phyloP scores from a whole-genome alignment of 2,797 vertebrate genomes.

The Astyanax mexicanus region DNA sequence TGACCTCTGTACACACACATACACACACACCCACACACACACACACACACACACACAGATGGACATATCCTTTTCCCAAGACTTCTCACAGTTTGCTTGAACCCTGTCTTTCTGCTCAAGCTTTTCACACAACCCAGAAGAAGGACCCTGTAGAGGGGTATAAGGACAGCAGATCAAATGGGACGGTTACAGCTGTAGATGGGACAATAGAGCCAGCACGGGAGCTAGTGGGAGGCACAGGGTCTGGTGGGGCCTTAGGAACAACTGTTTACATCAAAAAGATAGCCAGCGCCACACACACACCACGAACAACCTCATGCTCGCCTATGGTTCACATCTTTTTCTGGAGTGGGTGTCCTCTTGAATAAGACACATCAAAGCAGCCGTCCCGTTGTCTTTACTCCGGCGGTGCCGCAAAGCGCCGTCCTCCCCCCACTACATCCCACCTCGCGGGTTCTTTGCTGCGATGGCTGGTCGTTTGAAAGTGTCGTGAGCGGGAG shows the following conservation, averaged over 20 bases:
- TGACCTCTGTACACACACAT: constrained; percentile 30
- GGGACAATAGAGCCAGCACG: constrained; percentile 25
- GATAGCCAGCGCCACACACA: constrained; percentile 61
- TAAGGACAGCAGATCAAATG: constrained; percentile 52
- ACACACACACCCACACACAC: constrained; percentile 1
- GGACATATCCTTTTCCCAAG: constrained; percentile 17
- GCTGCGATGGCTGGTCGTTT: constrained; percentile 64
- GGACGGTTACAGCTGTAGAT: constrained; percentile 51
- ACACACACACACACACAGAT: constrained; percentile 10
- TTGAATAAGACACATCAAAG: constrained; percentile 91
- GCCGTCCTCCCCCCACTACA: neutral
- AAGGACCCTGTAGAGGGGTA: constrained; percentile 39
- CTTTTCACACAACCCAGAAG: constrained; percentile 68
- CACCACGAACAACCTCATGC: constrained; percentile 50
- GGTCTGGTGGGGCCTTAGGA: constrained; percentile 52
- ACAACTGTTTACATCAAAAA: constrained; percentile 77
- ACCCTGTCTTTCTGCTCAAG: constrained; percentile 61
- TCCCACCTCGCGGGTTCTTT: constrained; percentile 26
- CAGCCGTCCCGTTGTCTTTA: constrained; percentile 72
- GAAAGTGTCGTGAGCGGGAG: constrained; percentile 66
- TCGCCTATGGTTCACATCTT: constrained; percentile 56
- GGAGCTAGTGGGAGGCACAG: constrained; percentile 5
- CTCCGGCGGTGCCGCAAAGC: constrained; percentile 74
- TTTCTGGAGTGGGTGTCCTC: constrained; percentile 78
- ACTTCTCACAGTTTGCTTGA: constrained; percentile 65